phyloP scores from a whole-genome alignment of 1,140 invertebrate genomes.

The Camponotus floridanus region DNA sequence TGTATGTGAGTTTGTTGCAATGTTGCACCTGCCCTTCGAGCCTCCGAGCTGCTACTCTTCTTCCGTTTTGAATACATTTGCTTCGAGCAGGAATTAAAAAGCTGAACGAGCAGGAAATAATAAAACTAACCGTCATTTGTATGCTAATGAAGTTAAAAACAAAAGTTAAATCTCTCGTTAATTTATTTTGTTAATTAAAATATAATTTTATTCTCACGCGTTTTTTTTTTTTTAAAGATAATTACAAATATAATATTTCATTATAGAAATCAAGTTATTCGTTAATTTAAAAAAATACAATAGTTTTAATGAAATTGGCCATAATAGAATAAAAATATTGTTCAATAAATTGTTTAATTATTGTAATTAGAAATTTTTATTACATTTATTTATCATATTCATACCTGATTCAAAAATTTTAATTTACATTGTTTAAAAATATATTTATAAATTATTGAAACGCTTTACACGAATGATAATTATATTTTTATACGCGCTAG shows the following conservation, averaged over 20 bases:
- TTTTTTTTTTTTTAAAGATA: neutral
- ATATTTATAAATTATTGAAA: neutral
- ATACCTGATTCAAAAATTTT: neutral
- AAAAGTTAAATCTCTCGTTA: neutral
- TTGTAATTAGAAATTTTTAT: neutral
- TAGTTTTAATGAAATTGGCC: neutral
- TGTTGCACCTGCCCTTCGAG: constrained; percentile 81
- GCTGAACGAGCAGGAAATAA: neutral
- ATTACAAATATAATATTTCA: neutral
- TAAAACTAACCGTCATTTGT: neutral
- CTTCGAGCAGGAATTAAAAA: neutral
- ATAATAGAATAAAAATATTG: neutral
- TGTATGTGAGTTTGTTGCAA: constrained; percentile 67
- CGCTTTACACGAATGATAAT: neutral
- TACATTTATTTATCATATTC: neutral
- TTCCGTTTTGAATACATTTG: constrained; percentile 75
- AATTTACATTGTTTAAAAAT: neutral
- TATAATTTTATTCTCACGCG: neutral
- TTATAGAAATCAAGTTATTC: neutral
- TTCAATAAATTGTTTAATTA: neutral
- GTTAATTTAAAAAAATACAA: neutral
- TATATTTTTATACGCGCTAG: neutral
- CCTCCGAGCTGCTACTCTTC: constrained; percentile 32
- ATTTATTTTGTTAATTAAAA: neutral
- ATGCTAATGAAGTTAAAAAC: neutral